A percentile compares a stretch with the other conserved stretches of the same genome.
Evolutionary conservation across 2,888 invertebrate genomes (phyloP).

Genomic region (Cephus pygmeus): DNA sequence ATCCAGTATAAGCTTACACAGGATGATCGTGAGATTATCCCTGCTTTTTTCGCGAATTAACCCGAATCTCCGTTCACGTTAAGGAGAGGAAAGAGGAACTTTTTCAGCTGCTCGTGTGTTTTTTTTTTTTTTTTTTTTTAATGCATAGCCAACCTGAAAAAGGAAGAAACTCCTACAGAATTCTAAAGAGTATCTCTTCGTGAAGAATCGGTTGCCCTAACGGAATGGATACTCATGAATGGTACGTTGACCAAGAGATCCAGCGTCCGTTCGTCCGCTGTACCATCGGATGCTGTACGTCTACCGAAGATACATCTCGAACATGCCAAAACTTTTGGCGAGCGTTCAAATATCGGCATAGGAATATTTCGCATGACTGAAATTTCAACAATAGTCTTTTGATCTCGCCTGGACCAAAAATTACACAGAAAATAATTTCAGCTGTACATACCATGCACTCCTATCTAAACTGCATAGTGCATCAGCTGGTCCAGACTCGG

Average conservation of each 20-base stretch:
- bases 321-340: neutral
- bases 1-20: neutral
- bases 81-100: slow-evolving; percentile 20
- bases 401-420: neutral
- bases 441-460: neutral
- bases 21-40: neutral
- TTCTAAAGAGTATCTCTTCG: neutral
- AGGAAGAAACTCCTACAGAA: slow-evolving; percentile 14
- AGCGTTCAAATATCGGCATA: neutral
- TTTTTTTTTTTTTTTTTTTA: slow-evolving; percentile 1
- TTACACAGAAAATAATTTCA: neutral
- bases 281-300: neutral
- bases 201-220: neutral
- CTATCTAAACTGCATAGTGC: neutral
- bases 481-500: neutral
- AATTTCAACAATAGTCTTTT: neutral
- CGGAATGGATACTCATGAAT: slow-evolving; percentile 38
- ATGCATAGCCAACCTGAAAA: slow-evolving; percentile 14
- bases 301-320: neutral
- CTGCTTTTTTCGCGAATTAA: neutral
- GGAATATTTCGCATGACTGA: neutral
- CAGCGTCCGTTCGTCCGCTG: neutral
- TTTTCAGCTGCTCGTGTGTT: slow-evolving; percentile 8
- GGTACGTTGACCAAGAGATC: slow-evolving; percentile 46
- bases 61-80: slow-evolving; percentile 10